phyloP scores from a whole-genome alignment of 2,888 invertebrate genomes.

The Diploptera punctata region DNA sequence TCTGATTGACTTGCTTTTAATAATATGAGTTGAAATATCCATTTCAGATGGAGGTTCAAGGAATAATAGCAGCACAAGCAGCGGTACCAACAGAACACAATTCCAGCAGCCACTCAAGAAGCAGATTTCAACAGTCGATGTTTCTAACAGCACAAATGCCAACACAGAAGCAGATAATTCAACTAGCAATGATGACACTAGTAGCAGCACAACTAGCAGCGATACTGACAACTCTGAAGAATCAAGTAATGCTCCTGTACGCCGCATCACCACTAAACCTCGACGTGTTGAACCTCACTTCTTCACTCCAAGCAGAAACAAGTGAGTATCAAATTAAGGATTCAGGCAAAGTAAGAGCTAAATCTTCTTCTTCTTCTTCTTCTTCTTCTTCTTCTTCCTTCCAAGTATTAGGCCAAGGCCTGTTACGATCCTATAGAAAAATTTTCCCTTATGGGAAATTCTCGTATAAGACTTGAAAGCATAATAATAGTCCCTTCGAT shows the following conservation, averaged over 20 bases:
- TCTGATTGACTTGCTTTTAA: too few species aligned
- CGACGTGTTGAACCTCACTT: background rate
- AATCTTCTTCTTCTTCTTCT: too few species aligned
- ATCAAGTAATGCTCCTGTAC: background rate
- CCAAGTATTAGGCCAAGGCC: too few species aligned
- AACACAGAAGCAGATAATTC: slow-evolving; percentile 1
- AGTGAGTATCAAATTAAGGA: too few species aligned
- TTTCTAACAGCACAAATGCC: background rate
- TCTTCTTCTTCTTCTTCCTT: too few species aligned
- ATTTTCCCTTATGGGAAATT: too few species aligned
- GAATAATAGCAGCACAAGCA: slow-evolving; percentile 9
- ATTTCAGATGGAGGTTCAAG: background rate
- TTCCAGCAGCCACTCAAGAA: background rate
- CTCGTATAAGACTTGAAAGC: too few species aligned
- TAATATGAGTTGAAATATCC: too few species aligned
- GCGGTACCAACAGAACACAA: background rate
- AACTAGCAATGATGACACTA: slow-evolving; percentile 11
- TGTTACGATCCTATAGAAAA: too few species aligned
- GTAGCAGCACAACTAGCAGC: background rate
- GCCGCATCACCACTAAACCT: background rate
- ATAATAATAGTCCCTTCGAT: too few species aligned
- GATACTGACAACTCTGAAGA: slow-evolving; percentile 17
- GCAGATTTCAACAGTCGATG: slow-evolving; percentile 7
- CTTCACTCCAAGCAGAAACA: background rate
- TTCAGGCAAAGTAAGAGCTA: too few species aligned